These are phyloP conservation scores for Syrrhaptes paradoxus DNA, from an alignment of 2,113 vertebrate species.

Conservation along the genomic window DNA sequence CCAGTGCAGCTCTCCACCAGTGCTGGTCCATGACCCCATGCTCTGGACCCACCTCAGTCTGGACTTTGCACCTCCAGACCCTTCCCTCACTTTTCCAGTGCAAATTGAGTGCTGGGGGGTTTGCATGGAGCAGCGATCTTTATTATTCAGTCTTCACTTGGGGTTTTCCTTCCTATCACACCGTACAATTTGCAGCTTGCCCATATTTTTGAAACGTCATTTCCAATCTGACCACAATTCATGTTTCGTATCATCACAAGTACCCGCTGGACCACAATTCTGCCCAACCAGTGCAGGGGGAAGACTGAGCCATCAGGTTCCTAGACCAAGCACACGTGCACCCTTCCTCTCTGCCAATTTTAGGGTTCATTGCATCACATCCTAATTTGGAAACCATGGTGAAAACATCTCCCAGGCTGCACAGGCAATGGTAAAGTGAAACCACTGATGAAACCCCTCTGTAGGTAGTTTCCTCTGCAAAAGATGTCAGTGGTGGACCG, in stretches of 20 bases:
- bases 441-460: neutral
- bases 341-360: neutral
- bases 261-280: neutral
- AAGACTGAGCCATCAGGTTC: neutral
- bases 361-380: neutral
- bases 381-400: neutral
- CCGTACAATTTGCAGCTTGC: neutral
- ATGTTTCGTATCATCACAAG: neutral
- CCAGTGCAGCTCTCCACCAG: neutral
- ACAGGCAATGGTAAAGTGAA: neutral
- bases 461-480: neutral
- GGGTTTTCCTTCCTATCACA: neutral
- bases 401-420: neutral
- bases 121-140: too few relatives aligned
- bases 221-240: neutral
- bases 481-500: neutral
- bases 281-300: neutral
- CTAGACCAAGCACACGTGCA: neutral
- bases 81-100: neutral
- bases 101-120: neutral
- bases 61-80: neutral
- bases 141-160: neutral
- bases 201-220: neutral
- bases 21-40: neutral
- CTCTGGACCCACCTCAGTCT: neutral